Conservation (phyloP, 2,113 vertebrate species). For the Halichoerus grypus region DNA sequence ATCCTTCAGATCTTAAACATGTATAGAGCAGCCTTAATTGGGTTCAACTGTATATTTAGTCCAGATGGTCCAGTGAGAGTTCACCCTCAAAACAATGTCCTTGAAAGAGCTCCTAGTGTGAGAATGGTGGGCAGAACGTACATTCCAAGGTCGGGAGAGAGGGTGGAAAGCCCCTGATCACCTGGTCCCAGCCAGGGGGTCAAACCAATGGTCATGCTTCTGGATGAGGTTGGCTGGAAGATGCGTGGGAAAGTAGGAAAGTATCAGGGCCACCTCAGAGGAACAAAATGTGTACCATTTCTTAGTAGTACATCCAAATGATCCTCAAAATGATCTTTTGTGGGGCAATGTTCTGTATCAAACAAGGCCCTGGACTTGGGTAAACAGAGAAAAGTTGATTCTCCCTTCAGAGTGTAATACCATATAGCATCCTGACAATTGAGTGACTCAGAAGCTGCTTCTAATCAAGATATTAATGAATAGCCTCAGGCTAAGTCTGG, state of each 20-base stretch:
- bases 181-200: background rate
- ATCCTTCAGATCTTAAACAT: background rate
- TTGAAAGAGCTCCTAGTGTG: background rate
- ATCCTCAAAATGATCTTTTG: background rate
- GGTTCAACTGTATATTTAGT: background rate
- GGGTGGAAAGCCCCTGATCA: background rate
- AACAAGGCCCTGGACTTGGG: background rate
- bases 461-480: background rate
- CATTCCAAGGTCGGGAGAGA: background rate
- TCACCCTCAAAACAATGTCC: background rate
- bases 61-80: background rate
- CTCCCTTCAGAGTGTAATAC: background rate
- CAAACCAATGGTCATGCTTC: background rate
- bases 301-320: background rate
- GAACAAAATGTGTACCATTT: background rate
- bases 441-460: background rate
- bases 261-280: background rate
- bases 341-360: background rate
- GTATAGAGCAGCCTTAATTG: background rate
- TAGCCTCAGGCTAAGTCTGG: background rate
- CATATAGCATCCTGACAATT: background rate
- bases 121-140: background rate
- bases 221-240: background rate
- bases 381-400: background rate
- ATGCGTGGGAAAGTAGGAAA: background rate